Conservation (phyloP, 2,113 vertebrate species). For the Poeciliopsis retropinna region DNA sequence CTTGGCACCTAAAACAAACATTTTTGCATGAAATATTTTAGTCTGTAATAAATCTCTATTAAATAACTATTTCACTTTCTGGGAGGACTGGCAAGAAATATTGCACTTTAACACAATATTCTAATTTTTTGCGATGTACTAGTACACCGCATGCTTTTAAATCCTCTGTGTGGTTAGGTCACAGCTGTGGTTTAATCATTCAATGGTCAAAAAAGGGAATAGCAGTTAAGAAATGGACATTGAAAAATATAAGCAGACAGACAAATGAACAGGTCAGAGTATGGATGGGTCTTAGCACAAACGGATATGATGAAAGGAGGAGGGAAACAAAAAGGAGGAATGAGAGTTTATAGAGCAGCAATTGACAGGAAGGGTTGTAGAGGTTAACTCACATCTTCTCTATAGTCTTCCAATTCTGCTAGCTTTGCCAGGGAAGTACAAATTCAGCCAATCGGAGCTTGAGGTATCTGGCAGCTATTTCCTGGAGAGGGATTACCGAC, state of each 20-base stretch:
- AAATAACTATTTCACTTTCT: too few species aligned
- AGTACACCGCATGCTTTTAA: conserved; percentile 21
- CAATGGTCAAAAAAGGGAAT: conserved; percentile 2
- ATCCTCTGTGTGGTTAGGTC: not conserved
- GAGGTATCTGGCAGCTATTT: conserved; percentile 75
- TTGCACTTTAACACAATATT: too few species aligned
- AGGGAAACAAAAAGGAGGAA: conserved; percentile 15
- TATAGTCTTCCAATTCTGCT: conserved; percentile 46
- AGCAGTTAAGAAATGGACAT: not conserved
- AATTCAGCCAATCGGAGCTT: conserved; percentile 69
- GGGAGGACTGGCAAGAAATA: too few species aligned
- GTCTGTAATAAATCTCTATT: too few species aligned
- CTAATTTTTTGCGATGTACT: too few species aligned
- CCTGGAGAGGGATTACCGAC: conserved; percentile 78
- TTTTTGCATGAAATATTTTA: too few species aligned
- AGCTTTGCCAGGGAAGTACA: conserved; percentile 71
- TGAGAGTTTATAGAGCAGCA: conserved; percentile 39
- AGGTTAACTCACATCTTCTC: conserved; percentile 61
- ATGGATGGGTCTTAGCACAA: conserved; percentile 20
- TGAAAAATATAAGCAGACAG: conserved; percentile 2
- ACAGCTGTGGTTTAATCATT: too few species aligned
- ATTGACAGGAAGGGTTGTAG: conserved; percentile 49
- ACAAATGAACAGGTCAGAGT: conserved; percentile 7
- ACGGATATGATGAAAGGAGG: not conserved
- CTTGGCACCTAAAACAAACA: too few species aligned